Base-by-base conservation (phyloP, 2,797 vertebrate genomes). In the Chrosomus eos region DNA sequence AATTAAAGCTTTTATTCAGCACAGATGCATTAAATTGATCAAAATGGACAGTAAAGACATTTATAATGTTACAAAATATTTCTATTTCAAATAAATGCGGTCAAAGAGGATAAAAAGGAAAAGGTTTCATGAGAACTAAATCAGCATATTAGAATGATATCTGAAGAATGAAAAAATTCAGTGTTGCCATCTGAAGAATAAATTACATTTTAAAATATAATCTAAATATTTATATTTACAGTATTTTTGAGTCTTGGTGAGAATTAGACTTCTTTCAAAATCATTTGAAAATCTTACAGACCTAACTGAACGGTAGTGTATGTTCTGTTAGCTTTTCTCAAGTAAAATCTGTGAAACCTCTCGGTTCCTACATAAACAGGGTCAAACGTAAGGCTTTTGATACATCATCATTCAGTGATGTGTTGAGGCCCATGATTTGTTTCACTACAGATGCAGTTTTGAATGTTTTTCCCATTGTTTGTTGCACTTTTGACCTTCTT, bases 321-420 rank as follows among this genome's bases (percentile, higher is more conserved):
- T 45, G 62, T 67, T 67, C 26, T 16, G 28, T 67, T 23, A 36
- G 21, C 40, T 79, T 36, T 78, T 73, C 76, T 75, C 33, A 66
- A 84, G 64, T 58, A 18, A 66, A 68, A 64, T 75, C 43, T 77
- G 67, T 26, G 55, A 48, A 78, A 79, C n/a, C 26, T 66, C 60
- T 68, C 36, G 67, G 68, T 82, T 89, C 78, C 75, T 80, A 28
- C 10, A 85, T 81, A 75, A 70, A 85, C 88, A 88, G 89, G 88
- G 81, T 87, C 58, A 78, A 67, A 67, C 16, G 16, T 40, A 45
- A 82, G 83, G 68, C 70, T 82, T 88, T 70, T 77, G 62, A 13
- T 75, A 19, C 68, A 36, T 72, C 23, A 31, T 64, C 6, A 21
- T 64, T 76, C 45, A 66, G 48, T 82, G 74, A 73, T 31, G 51